These are phyloP conservation scores for Cairina moschata DNA, from an alignment of 2,113 vertebrate species.

Conservation along the genomic window DNA sequence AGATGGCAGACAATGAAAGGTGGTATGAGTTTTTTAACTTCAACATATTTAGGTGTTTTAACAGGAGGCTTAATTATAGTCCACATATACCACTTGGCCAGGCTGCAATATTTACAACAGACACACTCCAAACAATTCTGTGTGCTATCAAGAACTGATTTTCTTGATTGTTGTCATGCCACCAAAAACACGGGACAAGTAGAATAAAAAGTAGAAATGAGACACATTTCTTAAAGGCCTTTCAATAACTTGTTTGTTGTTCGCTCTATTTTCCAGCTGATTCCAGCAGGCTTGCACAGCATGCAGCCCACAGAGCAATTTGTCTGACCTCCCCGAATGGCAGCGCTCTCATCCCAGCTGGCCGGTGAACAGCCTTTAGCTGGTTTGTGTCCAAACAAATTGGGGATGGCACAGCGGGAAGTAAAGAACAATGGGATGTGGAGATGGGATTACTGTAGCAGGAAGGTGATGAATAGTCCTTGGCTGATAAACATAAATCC, in stretches of 20 bases:
- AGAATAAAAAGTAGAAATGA: rapidly evolving
- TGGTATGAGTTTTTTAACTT: background rate
- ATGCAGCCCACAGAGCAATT: background rate
- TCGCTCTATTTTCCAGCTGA: background rate
- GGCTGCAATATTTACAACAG: background rate
- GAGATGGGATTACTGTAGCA: background rate
- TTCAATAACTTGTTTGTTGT: background rate
- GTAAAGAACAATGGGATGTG: rapidly evolving
- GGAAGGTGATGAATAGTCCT: background rate
- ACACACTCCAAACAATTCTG: too few species aligned
- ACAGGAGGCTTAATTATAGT: background rate
- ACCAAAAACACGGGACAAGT: rapidly evolving
- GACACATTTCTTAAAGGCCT: background rate
- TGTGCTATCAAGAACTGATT: background rate
- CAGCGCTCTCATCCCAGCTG: background rate
- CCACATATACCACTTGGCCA: background rate
- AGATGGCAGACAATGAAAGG: background rate
- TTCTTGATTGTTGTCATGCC: background rate
- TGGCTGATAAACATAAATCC: background rate
- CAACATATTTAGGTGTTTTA: background rate
- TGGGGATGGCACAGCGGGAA: background rate
- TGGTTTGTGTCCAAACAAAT: background rate
- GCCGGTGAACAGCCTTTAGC: background rate
- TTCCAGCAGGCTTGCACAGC: constrained; percentile 8
- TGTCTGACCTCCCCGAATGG: constrained; percentile 4